Percentiles rank a stretch among this genome's conserved stretches.
Evolutionary conservation across 2,888 invertebrate species (phyloP).

Genomic region (Rapana venosa): DNA sequence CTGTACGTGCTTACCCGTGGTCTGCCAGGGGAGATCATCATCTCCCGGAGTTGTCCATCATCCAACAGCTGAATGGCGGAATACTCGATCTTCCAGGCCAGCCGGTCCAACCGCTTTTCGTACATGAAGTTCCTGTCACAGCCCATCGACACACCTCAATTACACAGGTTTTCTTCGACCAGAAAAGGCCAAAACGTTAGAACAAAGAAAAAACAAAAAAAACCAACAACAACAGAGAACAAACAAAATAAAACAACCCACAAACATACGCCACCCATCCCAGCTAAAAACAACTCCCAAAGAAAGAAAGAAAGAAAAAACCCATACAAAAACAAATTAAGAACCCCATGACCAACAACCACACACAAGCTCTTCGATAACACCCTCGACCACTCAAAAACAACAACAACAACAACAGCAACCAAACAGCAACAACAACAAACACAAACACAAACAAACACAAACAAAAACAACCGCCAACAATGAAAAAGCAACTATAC

Average conservation of each 20-base stretch:
- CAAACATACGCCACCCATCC: neutral
- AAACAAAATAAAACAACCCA: neutral
- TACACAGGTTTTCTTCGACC: neutral
- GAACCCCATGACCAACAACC: neutral
- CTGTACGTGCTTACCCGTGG: constrained; percentile 37
- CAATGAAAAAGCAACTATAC: too few species aligned
- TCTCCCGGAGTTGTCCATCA: constrained; percentile 45
- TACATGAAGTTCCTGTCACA: constrained; percentile 92
- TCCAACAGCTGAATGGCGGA: constrained; percentile 83
- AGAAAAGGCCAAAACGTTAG: neutral
- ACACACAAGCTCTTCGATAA: neutral
- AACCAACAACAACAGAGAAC: too few species aligned
- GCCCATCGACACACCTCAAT: neutral
- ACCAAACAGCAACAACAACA: too few species aligned
- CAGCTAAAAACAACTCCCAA: too few species aligned
- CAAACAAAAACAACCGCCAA: too few species aligned
- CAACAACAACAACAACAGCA: too few species aligned
- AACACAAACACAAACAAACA: too few species aligned
- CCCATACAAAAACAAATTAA: neutral
- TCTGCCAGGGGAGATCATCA: constrained; percentile 46
- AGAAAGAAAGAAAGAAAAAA: too few species aligned
- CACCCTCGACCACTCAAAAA: too few species aligned
- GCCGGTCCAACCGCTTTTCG: constrained; percentile 96
- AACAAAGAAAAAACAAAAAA: too few species aligned
- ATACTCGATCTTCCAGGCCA: constrained; percentile 96